A percentile compares a stretch with the other conserved stretches of the same genome.
Evolutionary conservation across 2,113 vertebrate genomes (phyloP).

Genomic region (Octodon degus): DNA sequence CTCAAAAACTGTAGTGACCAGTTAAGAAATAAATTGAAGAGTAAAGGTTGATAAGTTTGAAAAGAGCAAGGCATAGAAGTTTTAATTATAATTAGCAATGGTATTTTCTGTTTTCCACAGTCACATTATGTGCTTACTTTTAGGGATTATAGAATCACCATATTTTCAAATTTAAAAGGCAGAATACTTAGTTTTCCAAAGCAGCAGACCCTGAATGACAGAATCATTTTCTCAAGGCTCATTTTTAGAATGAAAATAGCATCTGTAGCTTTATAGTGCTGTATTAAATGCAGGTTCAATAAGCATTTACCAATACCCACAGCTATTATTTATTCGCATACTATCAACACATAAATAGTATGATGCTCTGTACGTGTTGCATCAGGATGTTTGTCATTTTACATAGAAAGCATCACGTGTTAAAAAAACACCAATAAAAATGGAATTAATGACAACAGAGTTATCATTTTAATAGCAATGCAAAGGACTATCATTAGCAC

Average conservation of each 20-base stretch:
- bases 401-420: neutral
- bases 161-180: conserved; percentile 13
- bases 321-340: neutral
- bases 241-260: neutral
- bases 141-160: neutral
- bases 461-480: neutral
- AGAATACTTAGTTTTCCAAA: conserved; percentile 34
- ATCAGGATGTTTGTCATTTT: neutral
- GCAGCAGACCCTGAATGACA: neutral
- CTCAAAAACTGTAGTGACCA: neutral
- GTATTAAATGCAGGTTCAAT: neutral
- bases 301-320: neutral
- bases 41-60: neutral
- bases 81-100: conserved; percentile 1
- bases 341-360: neutral
- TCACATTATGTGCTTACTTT: neutral
- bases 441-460: neutral
- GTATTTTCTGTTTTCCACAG: fast-evolving
- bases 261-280: neutral
- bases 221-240: neutral
- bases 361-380: neutral
- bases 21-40: neutral
- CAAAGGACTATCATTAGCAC: neutral
- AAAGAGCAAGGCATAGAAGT: neutral
- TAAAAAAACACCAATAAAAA: neutral